Evolutionary conservation across 2,888 invertebrate species (phyloP).

Genomic region (Pardosa pseudoannulata): DNA sequence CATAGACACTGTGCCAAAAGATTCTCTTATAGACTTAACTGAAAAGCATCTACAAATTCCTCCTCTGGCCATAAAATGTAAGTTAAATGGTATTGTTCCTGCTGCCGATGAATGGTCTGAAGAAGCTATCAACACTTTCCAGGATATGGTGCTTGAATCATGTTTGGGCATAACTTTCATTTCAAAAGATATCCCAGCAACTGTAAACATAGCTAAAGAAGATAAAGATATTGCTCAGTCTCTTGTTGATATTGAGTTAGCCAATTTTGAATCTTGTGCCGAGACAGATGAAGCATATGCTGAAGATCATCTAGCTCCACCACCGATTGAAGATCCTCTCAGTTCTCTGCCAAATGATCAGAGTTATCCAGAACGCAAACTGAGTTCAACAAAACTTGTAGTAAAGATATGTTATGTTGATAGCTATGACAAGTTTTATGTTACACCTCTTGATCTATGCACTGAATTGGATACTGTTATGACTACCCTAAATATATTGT

Average conservation of each 20-base stretch:
- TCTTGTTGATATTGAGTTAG: slow-evolving; percentile 53
- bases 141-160: slow-evolving; percentile 31
- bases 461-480: slow-evolving; percentile 53
- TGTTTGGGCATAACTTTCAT: slow-evolving; percentile 52
- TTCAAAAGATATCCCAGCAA: slow-evolving; percentile 59
- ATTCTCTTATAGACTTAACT: slow-evolving; percentile 28
- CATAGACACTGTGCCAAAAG: slow-evolving; percentile 23
- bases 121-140: slow-evolving; percentile 33
- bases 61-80: slow-evolving; percentile 53
- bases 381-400: slow-evolving; percentile 14
- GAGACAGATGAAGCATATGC: slow-evolving; percentile 56
- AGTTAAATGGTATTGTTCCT: slow-evolving; percentile 57
- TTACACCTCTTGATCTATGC: slow-evolving; percentile 39
- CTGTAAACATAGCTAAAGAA: slow-evolving; percentile 50
- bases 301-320: slow-evolving; percentile 54
- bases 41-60: slow-evolving; percentile 34
- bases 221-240: slow-evolving; percentile 51
- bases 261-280: slow-evolving; percentile 45
- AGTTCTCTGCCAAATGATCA: slow-evolving; percentile 46
- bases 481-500: slow-evolving; percentile 43
- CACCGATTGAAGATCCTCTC: slow-evolving; percentile 45
- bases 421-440: slow-evolving; percentile 50
- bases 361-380: slow-evolving; percentile 55
- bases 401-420: slow-evolving; percentile 59
- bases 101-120: slow-evolving; percentile 42